These are phyloP conservation scores for Rhynchotus rufescens DNA, from an alignment of 2,797 vertebrate species.

Conservation along the genomic window DNA sequence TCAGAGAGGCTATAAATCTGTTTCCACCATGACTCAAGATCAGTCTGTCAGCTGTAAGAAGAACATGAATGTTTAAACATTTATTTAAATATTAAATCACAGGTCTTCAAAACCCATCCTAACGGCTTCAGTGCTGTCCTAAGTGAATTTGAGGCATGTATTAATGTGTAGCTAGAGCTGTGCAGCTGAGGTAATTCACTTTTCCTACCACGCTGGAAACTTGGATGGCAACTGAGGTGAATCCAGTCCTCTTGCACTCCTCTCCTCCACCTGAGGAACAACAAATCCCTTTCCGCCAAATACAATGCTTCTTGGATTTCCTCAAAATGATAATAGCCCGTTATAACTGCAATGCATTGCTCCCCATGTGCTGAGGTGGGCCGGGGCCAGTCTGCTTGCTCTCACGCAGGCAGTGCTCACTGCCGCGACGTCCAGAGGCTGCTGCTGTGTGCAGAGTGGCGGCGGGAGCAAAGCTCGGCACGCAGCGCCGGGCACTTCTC, in stretches of 20 bases:
- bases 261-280: neutral
- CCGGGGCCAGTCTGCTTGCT: neutral
- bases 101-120: neutral
- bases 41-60: neutral
- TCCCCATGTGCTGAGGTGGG: neutral
- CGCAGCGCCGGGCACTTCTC: neutral
- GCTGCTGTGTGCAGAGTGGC: neutral
- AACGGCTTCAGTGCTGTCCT: neutral
- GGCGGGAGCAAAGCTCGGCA: neutral
- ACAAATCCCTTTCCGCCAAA: neutral
- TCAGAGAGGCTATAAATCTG: neutral
- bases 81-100: conserved; percentile 29
- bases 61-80: conserved; percentile 16
- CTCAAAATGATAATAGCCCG: neutral
- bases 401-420: neutral
- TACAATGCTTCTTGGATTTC: neutral
- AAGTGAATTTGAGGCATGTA: neutral
- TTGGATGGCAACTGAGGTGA: neutral
- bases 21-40: neutral
- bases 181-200: neutral
- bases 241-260: neutral
- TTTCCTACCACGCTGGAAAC: neutral
- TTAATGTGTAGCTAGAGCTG: neutral
- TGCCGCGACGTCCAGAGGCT: too few species aligned
- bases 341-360: neutral